Base-by-base conservation (phyloP, 2,113 vertebrate genomes). In the Stegastes partitus region DNA sequence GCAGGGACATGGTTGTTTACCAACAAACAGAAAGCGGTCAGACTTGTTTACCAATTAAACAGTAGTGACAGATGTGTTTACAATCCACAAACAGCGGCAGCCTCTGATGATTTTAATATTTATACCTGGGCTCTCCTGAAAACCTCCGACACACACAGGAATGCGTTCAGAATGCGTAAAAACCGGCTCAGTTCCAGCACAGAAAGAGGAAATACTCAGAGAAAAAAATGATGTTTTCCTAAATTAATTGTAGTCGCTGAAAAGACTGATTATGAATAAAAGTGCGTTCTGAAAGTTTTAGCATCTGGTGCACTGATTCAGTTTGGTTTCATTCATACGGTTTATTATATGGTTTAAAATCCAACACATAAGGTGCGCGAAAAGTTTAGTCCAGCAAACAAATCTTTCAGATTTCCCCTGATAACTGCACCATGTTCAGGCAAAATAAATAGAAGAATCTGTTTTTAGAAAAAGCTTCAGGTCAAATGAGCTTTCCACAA, bases 21-120 rank as follows among this genome's bases (percentile, higher is more conserved):
- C 65, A 70, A 88, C 88, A 92, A 93, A 93, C 91, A 94, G 79
- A 89, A 59, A 88, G 83, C 82, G 85, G 87, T 91, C 90, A 91
- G 74, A 89, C 85, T 77, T 93, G 90, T 92, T 89, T 92, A 90
- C 90, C 90, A 85, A 86, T 86, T 89, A 92, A 90, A 92, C 90
- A 93, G 68, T 62, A 76, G 87, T 88, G 89, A 91, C 91, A 93
- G 92, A 92, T 93, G 92, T 93, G 90, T 93, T 93, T 92, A 91
- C 90, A 75, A 78, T 89, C 79, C 83, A 77, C 92, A 90, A 89
- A 92, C 90, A 87, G 68, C 1, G 82, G 55, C 80, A 84, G 79
- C 79, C 76, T 63, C 82, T 64, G 87, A 87, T 89, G 80, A 89
- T 77, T 88, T 92, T 91, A 92, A 92, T 92, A 93, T 92, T 92